Evolutionary conservation across 2,797 vertebrate genomes (phyloP).

Genomic region (Poliocrania exsul): DNA sequence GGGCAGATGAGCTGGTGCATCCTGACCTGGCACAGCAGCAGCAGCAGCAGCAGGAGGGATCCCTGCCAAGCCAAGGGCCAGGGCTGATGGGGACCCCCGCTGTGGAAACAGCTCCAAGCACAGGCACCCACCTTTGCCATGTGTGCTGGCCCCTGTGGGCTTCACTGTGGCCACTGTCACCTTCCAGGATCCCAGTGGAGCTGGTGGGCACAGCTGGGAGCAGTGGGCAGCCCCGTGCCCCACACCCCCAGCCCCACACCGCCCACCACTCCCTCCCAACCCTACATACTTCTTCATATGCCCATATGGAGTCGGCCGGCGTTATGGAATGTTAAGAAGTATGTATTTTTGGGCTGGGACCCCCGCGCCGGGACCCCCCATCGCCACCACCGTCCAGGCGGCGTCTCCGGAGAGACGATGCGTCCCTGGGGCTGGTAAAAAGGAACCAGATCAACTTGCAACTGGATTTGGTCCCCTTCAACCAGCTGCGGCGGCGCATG

Average conservation of each 20-base stretch:
- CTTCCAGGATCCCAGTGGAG: not conserved
- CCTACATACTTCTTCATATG: constrained; percentile 77
- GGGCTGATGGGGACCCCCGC: fast-evolving
- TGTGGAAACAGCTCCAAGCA: fast-evolving
- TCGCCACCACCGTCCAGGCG: not conserved
- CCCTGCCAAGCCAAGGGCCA: not conserved
- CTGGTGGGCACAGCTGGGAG: fast-evolving
- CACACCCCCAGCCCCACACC: not conserved
- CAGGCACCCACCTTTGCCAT: fast-evolving
- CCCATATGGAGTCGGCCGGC: constrained; percentile 67
- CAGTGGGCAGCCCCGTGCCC: fast-evolving
- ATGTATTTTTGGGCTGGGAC: constrained; percentile 68
- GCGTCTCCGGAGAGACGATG: not conserved
- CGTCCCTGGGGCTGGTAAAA: constrained; percentile 76
- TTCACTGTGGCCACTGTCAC: not conserved
- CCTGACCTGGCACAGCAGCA: not conserved
- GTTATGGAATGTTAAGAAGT: constrained; percentile 78
- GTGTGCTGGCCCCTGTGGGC: fast-evolving
- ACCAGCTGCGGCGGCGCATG: constrained; percentile 74
- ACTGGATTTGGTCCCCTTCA: constrained; percentile 81
- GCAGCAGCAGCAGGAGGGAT: not conserved
- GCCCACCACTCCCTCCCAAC: constrained; percentile 14
- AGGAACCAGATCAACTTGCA: constrained; percentile 79
- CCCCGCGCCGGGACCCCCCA: not conserved
- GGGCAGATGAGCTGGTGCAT: not conserved